Conservation (phyloP, 2,113 vertebrate species). For the Synchiropus splendidus region DNA sequence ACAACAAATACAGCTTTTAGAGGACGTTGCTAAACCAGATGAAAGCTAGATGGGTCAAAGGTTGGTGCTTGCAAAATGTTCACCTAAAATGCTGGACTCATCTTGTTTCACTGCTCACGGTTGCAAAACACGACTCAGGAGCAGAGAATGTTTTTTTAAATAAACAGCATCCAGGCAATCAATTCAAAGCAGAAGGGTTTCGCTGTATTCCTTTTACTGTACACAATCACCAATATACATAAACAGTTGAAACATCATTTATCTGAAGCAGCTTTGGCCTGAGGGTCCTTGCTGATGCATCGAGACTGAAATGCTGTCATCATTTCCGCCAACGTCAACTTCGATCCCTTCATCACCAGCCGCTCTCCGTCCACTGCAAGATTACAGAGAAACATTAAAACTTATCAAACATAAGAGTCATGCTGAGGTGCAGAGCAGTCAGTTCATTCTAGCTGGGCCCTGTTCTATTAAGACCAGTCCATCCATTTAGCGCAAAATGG, state of each 20-base stretch:
- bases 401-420: too few relatives aligned
- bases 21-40: conserved; percentile 46
- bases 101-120: too few relatives aligned
- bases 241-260: conserved; percentile 32
- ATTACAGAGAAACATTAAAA: conserved; percentile 24
- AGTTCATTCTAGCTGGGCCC: too few relatives aligned
- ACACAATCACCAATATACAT: conserved; percentile 30
- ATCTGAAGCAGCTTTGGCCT: conserved; percentile 55
- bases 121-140: too few relatives aligned
- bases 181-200: conserved; percentile 20
- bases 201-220: conserved; percentile 35
- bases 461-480: too few relatives aligned
- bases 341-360: conserved; percentile 77
- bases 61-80: conserved; percentile 29
- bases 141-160: too few relatives aligned
- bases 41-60: conserved; percentile 30
- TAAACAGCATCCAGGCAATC: neutral
- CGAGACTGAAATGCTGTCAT: conserved; percentile 62
- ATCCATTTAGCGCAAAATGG: too few relatives aligned
- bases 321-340: conserved; percentile 72
- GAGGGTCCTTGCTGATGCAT: conserved; percentile 70
- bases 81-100: conserved; percentile 17
- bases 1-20: too few relatives aligned
- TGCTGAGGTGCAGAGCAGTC: too few relatives aligned
- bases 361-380: conserved; percentile 74